phyloP scores from a whole-genome alignment of 2,888 invertebrate species.

The Copidosoma aretas region DNA sequence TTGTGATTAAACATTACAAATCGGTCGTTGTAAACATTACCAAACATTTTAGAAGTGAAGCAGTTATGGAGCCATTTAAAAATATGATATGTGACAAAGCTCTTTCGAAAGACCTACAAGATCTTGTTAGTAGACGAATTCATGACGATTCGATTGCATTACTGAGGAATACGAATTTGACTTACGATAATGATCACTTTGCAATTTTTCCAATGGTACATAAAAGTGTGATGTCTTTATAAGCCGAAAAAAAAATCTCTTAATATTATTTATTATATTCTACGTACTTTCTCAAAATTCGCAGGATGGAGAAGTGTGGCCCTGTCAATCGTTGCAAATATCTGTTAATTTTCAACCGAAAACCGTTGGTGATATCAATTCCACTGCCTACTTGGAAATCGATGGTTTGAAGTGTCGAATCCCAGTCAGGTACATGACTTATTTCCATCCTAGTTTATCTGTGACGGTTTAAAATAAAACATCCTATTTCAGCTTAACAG shows the following conservation, averaged over 20 bases:
- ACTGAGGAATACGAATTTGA: conserved; percentile 54
- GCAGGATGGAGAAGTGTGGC: conserved; percentile 69
- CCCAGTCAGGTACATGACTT: conserved; percentile 58
- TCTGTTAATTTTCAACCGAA: conserved; percentile 67
- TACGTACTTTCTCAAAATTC: conserved; percentile 54
- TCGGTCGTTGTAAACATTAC: not conserved
- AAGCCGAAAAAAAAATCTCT: too few relatives aligned
- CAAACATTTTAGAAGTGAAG: conserved; percentile 9
- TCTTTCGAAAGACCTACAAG: conserved; percentile 33
- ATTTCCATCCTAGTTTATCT: not conserved
- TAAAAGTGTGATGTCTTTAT: not conserved
- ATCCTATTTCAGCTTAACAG: conserved; percentile 59
- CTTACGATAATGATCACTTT: conserved; percentile 57
- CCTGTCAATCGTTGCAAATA: conserved; percentile 65
- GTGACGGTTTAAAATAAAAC: conserved; percentile 4
- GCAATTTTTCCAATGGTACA: conserved; percentile 66
- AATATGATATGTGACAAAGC: not conserved
- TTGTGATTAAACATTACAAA: not conserved
- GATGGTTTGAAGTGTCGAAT: conserved; percentile 66
- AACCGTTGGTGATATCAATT: conserved; percentile 64
- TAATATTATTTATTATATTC: conserved; percentile 2
- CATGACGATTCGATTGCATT: conserved; percentile 59
- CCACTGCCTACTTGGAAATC: conserved; percentile 68
- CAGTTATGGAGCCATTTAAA: not conserved
- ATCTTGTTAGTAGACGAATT: conserved; percentile 61